phyloP scores from a whole-genome alignment of 1,140 invertebrate species.

The Oryzaephilus surinamensis region DNA sequence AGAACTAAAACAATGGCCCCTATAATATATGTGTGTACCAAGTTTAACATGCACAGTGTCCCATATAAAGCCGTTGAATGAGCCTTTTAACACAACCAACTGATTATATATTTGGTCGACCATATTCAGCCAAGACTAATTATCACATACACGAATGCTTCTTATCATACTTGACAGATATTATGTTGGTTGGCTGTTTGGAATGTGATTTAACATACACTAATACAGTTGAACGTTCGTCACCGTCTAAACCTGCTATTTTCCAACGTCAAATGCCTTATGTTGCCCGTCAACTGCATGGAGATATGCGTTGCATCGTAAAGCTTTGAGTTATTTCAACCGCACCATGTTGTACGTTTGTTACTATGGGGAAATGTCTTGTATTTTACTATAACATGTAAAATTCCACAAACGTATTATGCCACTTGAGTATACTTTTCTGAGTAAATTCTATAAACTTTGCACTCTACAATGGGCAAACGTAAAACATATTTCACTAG shows the following conservation, averaged over 20 bases:
- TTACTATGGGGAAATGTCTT: too few species aligned
- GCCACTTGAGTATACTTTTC: too few species aligned
- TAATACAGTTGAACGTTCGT: slow-evolving; percentile 1
- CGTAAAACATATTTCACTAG: too few species aligned
- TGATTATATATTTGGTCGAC: slow-evolving; percentile 10
- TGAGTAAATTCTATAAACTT: too few species aligned
- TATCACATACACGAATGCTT: slow-evolving; percentile 35
- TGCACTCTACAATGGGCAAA: too few species aligned
- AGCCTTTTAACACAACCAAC: too few species aligned
- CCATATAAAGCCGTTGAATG: slow-evolving; percentile 1
- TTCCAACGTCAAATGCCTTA: slow-evolving; percentile 9
- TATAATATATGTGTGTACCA: slow-evolving; percentile 10
- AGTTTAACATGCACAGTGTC: slow-evolving; percentile 5
- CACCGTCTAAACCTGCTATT: slow-evolving; percentile 3
- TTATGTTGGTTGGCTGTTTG: slow-evolving; percentile 21
- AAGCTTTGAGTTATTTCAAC: neutral
- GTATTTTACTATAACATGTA: too few species aligned
- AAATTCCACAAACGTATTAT: too few species aligned
- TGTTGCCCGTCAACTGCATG: slow-evolving; percentile 10
- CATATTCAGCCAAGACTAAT: slow-evolving; percentile 28
- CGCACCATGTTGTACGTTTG: too few species aligned
- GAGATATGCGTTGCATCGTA: slow-evolving; percentile 8
- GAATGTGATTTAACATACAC: slow-evolving; percentile 16
- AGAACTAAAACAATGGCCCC: slow-evolving; percentile 11
- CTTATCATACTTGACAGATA: slow-evolving; percentile 35